Conservation (phyloP, 2,797 vertebrate genomes). For the Alca torda region DNA sequence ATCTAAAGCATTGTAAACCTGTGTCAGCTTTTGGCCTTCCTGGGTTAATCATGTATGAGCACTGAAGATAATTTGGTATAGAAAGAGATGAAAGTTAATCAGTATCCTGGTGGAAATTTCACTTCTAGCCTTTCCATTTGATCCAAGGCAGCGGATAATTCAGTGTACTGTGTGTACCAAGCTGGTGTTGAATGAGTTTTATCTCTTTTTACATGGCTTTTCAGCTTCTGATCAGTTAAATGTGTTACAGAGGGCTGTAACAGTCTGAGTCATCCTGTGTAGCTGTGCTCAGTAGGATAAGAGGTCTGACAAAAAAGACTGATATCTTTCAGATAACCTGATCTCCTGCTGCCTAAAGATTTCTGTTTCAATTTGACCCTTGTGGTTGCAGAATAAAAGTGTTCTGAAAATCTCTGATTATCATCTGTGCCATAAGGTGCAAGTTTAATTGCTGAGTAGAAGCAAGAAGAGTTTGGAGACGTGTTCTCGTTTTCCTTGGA, state of each 20-base stretch:
- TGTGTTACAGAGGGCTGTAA: not conserved
- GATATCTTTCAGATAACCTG: not conserved
- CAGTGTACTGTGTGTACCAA: not conserved
- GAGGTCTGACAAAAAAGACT: not conserved
- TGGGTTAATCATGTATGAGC: not conserved
- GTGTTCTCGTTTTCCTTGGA: not conserved
- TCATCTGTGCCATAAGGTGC: not conserved
- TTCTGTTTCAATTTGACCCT: not conserved
- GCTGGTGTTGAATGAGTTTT: not conserved
- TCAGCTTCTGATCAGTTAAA: not conserved
- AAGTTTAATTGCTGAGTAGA: not conserved
- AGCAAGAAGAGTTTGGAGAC: not conserved
- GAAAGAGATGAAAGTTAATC: not conserved
- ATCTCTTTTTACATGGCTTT: not conserved
- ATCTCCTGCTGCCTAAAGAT: not conserved
- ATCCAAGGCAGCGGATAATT: not conserved
- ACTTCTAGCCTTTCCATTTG: not conserved
- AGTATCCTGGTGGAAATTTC: not conserved
- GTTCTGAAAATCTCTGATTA: not conserved
- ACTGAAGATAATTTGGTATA: not conserved
- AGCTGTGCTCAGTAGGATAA: not conserved
- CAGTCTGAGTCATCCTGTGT: not conserved
- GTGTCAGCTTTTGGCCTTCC: not conserved
- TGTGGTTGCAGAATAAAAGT: not conserved
- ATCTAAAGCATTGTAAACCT: not conserved